Conservation (phyloP, 1,140 invertebrate species). For the Macrocentrus cingulum region DNA sequence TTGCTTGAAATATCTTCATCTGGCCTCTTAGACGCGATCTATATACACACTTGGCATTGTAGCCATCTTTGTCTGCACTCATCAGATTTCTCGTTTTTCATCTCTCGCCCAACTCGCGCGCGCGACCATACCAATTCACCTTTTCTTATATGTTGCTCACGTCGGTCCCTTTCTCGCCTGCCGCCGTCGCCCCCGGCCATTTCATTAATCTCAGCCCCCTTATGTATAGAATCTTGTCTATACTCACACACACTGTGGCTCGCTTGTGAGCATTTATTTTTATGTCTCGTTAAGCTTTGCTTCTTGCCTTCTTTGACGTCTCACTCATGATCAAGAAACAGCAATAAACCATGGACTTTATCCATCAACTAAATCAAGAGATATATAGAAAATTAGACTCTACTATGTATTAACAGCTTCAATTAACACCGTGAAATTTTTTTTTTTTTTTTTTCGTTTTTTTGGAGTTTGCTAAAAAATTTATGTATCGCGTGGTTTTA, state of each 20-base stretch:
- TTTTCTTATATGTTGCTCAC: conserved; percentile 13
- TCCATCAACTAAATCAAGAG: too few species aligned
- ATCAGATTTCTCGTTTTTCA: conserved; percentile 18
- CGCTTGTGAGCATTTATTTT: conserved; percentile 47
- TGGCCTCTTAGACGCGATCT: not conserved
- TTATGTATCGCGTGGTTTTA: too few species aligned
- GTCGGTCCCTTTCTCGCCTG: conserved; percentile 42
- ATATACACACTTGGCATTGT: too few species aligned
- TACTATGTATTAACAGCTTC: too few species aligned
- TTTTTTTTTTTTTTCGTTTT: too few species aligned
- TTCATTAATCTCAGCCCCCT: conserved; percentile 59
- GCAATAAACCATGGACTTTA: too few species aligned
- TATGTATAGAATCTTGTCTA: conserved; percentile 27
- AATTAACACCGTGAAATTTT: too few species aligned
- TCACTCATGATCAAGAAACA: conserved; percentile 1
- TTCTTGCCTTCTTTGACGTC: conserved; percentile 4
- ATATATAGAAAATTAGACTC: too few species aligned
- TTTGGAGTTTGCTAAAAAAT: too few species aligned
- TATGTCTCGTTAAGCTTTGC: conserved; percentile 49
- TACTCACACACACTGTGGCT: not conserved
- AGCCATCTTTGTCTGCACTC: conserved; percentile 14
- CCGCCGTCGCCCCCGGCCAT: conserved; percentile 49
- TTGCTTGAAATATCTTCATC: conserved; percentile 27
- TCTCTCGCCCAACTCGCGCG: conserved; percentile 14
- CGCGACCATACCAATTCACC: conserved; percentile 22